These are phyloP conservation scores for Mythimna impura DNA, from an alignment of 2,888 invertebrate genomes.

Conservation along the genomic window DNA sequence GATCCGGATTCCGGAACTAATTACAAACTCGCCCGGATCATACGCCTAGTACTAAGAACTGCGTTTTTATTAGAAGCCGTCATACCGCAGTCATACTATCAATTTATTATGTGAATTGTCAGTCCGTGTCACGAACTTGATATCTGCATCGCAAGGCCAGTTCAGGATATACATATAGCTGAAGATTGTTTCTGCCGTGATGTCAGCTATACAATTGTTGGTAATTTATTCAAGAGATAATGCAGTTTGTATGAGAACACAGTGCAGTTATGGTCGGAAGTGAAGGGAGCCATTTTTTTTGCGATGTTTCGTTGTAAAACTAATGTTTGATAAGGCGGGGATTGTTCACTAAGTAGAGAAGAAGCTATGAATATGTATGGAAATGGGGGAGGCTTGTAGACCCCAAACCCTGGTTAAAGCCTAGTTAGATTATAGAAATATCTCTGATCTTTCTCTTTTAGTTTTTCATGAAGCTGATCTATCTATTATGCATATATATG, in stretches of 20 bases:
- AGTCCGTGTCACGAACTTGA: conserved; percentile 56
- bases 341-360: too few species aligned
- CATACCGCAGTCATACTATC: conserved; percentile 23
- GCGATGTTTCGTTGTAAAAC: neutral
- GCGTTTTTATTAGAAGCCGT: conserved; percentile 41
- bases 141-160: conserved; percentile 52
- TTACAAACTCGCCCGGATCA: conserved; percentile 37
- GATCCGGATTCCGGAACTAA: conserved; percentile 42
- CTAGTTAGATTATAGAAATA: neutral
- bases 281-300: conserved; percentile 1
- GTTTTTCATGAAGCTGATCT: too few species aligned
- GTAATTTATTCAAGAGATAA: conserved; percentile 42
- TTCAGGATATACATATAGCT: conserved; percentile 36
- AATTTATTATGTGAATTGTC: conserved; percentile 40
- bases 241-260: conserved; percentile 19
- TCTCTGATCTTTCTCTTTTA: neutral
- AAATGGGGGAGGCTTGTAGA: neutral
- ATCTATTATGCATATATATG: too few species aligned
- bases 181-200: conserved; percentile 41
- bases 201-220: conserved; percentile 36
- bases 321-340: neutral
- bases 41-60: conserved; percentile 33
- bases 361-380: neutral
- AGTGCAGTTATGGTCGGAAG: neutral
- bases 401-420: too few species aligned